phyloP scores from a whole-genome alignment of 1,140 invertebrate species.

The Ectropis grisescens region DNA sequence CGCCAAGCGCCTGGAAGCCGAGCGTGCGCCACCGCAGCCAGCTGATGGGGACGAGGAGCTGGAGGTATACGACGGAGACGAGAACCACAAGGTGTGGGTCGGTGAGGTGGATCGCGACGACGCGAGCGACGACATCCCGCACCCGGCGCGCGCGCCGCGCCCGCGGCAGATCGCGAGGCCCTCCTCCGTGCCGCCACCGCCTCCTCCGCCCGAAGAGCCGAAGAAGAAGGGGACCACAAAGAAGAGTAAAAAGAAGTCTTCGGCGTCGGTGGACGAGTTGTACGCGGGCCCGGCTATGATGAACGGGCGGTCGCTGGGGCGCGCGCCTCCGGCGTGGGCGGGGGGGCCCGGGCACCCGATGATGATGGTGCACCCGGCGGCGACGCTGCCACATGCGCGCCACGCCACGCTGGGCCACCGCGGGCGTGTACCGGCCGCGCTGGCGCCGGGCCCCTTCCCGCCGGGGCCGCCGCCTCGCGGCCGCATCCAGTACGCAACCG shows the following conservation, averaged over 20 bases:
- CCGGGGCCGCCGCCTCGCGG: conserved; percentile 71
- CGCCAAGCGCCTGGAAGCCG: conserved; percentile 82
- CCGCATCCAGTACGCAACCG: conserved; percentile 72
- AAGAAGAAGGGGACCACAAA: conserved; percentile 67
- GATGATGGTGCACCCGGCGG: conserved; percentile 67
- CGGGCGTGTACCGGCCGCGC: conserved; percentile 36
- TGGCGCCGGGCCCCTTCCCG: conserved; percentile 41
- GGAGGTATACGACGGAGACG: conserved; percentile 89
- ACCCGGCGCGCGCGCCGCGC: conserved; percentile 81
- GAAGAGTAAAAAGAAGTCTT: conserved; percentile 69
- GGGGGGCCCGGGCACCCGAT: conserved; percentile 52
- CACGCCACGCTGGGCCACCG: conserved; percentile 41
- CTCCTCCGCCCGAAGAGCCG: conserved; percentile 77
- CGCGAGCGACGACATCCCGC: conserved; percentile 81
- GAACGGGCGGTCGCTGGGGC: conserved; percentile 68
- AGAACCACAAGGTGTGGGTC: conserved; percentile 95
- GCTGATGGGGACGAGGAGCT: conserved; percentile 78
- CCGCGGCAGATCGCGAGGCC: conserved; percentile 85
- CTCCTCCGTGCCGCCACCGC: conserved; percentile 83
- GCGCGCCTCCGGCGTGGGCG: conserved; percentile 63
- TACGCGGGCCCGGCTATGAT: conserved; percentile 55
- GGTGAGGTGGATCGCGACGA: conserved; percentile 82
- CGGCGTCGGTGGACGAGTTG: conserved; percentile 49
- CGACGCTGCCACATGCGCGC: conserved; percentile 67
- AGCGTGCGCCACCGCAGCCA: conserved; percentile 60